Evolutionary conservation across 1,140 invertebrate genomes (phyloP).

Genomic region (Cydia splendana): DNA sequence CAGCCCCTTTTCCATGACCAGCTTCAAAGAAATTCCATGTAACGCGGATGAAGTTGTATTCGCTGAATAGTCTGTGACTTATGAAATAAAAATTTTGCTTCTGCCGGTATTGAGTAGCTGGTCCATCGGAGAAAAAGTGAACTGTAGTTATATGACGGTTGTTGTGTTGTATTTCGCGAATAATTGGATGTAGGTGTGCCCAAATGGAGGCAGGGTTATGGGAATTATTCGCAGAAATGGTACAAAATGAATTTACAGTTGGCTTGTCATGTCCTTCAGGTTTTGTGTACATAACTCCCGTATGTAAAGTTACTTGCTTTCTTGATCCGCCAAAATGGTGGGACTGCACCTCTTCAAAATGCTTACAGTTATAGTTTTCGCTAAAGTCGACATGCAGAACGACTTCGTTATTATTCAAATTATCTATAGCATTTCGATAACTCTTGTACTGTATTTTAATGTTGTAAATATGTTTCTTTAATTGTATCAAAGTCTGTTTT

Average conservation of each 20-base stretch:
- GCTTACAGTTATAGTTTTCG: slow-evolving; percentile 27
- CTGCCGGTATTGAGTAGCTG: no score
- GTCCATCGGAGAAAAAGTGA: no score
- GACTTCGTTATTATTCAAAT: slow-evolving; percentile 11
- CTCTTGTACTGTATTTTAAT: slow-evolving; percentile 7
- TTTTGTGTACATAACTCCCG: slow-evolving; percentile 6
- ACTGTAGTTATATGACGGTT: no score
- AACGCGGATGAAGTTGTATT: no score
- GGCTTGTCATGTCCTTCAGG: not conserved
- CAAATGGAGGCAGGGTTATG: slow-evolving; percentile 27
- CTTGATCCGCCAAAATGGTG: slow-evolving; percentile 29
- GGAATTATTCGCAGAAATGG: not conserved
- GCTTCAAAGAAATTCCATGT: no score
- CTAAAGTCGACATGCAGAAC: not conserved
- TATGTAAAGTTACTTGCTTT: slow-evolving; percentile 27
- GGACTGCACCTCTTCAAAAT: slow-evolving; percentile 26
- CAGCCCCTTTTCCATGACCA: no score
- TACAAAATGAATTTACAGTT: not conserved
- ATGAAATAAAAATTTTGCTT: no score
- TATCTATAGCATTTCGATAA: slow-evolving; percentile 9
- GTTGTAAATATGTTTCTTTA: slow-evolving; percentile 25
- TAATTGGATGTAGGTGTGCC: slow-evolving; percentile 29
- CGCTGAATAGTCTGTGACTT: no score
- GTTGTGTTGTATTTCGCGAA: not conserved
- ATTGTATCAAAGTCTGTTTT: not conserved